Evolutionary conservation across 1,140 invertebrate species (phyloP).

Genomic region (Plutomurus gul): DNA sequence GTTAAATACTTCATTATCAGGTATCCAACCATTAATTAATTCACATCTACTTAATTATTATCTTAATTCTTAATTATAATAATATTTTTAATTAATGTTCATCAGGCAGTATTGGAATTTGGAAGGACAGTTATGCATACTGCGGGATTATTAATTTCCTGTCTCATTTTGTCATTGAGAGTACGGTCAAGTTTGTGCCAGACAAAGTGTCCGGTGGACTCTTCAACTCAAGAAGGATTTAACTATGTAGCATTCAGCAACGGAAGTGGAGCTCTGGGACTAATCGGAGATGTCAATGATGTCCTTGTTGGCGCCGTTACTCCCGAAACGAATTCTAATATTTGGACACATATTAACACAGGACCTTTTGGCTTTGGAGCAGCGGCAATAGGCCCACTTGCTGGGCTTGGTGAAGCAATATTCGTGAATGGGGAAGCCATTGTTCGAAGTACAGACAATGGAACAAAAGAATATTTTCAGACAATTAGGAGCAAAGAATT

Average conservation of each 20-base stretch:
- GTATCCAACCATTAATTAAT: too few relatives aligned
- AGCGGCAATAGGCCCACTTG: neutral
- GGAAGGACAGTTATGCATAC: too few relatives aligned
- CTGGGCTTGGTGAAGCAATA: neutral
- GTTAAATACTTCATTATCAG: too few relatives aligned
- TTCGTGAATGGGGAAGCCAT: neutral
- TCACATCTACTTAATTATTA: too few relatives aligned
- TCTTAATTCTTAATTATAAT: too few relatives aligned
- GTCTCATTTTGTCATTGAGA: neutral
- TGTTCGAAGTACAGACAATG: slow-evolving; percentile 10
- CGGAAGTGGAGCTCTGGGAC: neutral
- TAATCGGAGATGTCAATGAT: slow-evolving; percentile 24
- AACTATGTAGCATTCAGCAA: neutral
- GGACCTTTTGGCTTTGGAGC: slow-evolving; percentile 30
- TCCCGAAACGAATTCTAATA: neutral
- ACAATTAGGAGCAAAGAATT: neutral
- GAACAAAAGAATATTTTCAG: neutral
- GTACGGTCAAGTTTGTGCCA: neutral
- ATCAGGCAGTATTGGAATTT: too few relatives aligned
- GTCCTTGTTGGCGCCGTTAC: slow-evolving; percentile 6
- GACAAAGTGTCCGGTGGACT: neutral
- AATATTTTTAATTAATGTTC: too few relatives aligned
- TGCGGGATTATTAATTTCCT: neutral
- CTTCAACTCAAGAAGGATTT: neutral
- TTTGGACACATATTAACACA: neutral